These are phyloP conservation scores for Penelope pileata DNA, from an alignment of 2,113 vertebrate genomes.

Conservation along the genomic window DNA sequence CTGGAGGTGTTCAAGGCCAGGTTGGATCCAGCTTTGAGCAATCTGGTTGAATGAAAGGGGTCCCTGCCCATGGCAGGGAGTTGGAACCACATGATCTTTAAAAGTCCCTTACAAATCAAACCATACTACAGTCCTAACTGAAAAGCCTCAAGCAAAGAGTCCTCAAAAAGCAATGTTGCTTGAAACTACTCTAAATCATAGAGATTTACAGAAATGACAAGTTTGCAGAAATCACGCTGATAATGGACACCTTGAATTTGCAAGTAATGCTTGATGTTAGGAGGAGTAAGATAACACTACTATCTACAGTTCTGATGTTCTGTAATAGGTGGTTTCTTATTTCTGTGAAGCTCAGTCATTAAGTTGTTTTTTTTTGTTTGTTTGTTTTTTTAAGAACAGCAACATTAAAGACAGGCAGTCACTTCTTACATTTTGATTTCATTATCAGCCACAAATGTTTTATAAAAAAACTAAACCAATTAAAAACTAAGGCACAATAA, in stretches of 20 bases:
- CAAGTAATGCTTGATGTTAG: not conserved
- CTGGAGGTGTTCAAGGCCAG: not conserved
- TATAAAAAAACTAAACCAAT: not conserved
- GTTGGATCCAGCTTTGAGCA: not conserved
- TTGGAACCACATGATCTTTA: not conserved
- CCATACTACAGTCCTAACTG: not conserved
- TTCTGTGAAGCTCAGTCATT: not conserved
- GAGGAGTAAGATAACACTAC: not conserved
- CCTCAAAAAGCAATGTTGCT: accelerated
- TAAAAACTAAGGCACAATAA: too few species aligned
- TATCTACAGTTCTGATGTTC: accelerated
- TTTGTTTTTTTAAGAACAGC: not conserved
- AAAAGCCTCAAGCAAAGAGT: not conserved
- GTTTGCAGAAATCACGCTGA: not conserved
- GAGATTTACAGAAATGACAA: not conserved
- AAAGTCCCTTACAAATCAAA: not conserved
- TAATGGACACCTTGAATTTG: not conserved
- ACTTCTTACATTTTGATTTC: not conserved
- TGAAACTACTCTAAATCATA: not conserved
- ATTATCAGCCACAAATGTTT: not conserved
- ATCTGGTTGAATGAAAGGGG: not conserved
- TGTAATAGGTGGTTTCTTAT: not conserved
- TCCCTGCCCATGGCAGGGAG: not conserved
- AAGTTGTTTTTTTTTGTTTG: not conserved
- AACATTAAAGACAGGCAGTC: not conserved